These are phyloP conservation scores for Nephila pilipes DNA, from an alignment of 1,140 invertebrate species.

Conservation along the genomic window DNA sequence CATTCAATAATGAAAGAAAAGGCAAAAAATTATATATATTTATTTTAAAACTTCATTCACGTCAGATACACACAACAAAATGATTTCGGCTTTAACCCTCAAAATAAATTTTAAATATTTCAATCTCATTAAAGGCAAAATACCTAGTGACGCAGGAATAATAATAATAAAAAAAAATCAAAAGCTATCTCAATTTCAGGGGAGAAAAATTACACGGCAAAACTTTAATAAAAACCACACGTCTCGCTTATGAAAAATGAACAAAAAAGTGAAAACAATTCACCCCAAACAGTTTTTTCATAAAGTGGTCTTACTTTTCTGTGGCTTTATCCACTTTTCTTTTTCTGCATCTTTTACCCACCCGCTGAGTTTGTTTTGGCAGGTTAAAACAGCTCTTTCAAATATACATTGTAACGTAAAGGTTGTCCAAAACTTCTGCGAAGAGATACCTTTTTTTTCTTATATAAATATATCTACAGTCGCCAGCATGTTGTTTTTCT, in stretches of 20 bases:
- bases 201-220: slow-evolving; percentile 13
- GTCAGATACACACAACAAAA: slow-evolving; percentile 27
- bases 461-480: slow-evolving; percentile 13
- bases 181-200: not conserved
- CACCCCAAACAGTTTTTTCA: slow-evolving; percentile 37
- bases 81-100: not conserved
- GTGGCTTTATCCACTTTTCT: not conserved
- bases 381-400: slow-evolving; percentile 26
- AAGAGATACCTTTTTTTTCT: not conserved
- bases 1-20: not conserved
- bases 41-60: slow-evolving; percentile 49
- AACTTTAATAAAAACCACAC: slow-evolving; percentile 55
- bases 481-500: slow-evolving; percentile 22
- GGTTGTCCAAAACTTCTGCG: slow-evolving; percentile 38
- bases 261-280: slow-evolving; percentile 50
- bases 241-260: slow-evolving; percentile 40
- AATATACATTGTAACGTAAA: slow-evolving; percentile 27
- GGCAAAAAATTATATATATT: not conserved
- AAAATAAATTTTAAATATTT: slow-evolving; percentile 67
- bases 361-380: slow-evolving; percentile 48
- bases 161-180: not conserved
- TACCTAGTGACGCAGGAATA: not conserved
- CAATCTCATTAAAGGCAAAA: slow-evolving; percentile 50
- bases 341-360: not conserved
- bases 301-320: not conserved